Conservation (phyloP, 2,797 vertebrate genomes). For the Buphagus erythrorhynchus region DNA sequence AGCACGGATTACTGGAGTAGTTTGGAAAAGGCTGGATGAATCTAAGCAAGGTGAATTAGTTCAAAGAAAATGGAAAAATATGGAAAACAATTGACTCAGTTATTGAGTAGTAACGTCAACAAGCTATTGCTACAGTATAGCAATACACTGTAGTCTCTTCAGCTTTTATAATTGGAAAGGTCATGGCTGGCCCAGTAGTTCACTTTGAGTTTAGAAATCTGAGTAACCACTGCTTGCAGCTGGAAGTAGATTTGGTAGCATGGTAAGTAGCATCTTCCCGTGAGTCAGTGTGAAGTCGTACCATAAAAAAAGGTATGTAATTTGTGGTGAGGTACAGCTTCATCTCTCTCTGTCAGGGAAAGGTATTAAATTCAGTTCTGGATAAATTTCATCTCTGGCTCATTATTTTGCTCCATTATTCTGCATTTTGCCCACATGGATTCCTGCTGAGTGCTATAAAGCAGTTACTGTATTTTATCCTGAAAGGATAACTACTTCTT, state of each 20-base stretch:
- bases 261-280: neutral
- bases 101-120: neutral
- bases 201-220: neutral
- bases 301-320: neutral
- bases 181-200: neutral
- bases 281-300: neutral
- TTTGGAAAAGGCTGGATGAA: neutral
- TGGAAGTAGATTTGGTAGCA: neutral
- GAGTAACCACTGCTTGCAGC: neutral
- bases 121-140: neutral
- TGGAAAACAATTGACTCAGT: neutral
- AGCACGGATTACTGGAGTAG: neutral
- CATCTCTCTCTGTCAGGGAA: neutral
- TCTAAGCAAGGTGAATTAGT: neutral
- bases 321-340: neutral
- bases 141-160: neutral
- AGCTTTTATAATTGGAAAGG: neutral
- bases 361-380: neutral
- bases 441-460: neutral
- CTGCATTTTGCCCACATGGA: neutral
- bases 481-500: slow-evolving; percentile 2
- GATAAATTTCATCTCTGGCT: neutral
- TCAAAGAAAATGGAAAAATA: neutral
- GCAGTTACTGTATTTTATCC: slow-evolving; percentile 4
- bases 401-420: neutral